phyloP scores from a whole-genome alignment of 1,140 invertebrate species.

The Cepaea nemoralis region DNA sequence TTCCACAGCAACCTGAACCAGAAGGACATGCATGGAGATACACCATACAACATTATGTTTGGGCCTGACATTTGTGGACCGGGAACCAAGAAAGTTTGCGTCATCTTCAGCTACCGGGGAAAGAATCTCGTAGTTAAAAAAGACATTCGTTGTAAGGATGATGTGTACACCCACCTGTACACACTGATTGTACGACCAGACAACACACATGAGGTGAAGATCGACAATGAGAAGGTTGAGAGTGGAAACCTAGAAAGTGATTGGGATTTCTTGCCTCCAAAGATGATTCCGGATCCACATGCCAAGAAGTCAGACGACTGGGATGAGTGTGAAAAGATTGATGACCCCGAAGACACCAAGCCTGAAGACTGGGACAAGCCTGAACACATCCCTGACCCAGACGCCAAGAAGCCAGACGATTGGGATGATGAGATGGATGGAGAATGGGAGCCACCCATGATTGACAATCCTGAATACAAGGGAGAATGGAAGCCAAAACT shows the following conservation, averaged over 20 bases:
- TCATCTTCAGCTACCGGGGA: slow-evolving; percentile 98
- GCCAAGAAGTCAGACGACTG: slow-evolving; percentile 75
- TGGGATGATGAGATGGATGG: slow-evolving; percentile 99
- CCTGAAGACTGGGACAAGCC: slow-evolving; percentile 91
- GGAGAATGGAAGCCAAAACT: slow-evolving; percentile 88
- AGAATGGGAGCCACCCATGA: slow-evolving; percentile 93
- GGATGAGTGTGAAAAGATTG: slow-evolving; percentile 94
- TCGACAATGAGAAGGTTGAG: slow-evolving; percentile 97
- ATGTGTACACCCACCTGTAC: slow-evolving; percentile 98
- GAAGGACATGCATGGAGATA: slow-evolving; percentile 95
- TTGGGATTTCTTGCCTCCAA: slow-evolving; percentile 89
- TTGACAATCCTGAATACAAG: slow-evolving; percentile 83
- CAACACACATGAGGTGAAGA: slow-evolving; percentile 94
- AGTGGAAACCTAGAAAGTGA: slow-evolving; percentile 94
- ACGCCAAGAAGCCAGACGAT: slow-evolving; percentile 97
- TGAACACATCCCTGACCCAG: slow-evolving; percentile 97
- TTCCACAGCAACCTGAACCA: slow-evolving; percentile 92
- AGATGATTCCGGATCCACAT: slow-evolving; percentile 72
- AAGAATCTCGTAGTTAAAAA: slow-evolving; percentile 98
- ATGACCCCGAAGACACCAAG: slow-evolving; percentile 95
- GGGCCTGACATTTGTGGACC: slow-evolving; percentile 98
- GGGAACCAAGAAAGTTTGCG: slow-evolving; percentile 98
- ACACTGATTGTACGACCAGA: slow-evolving; percentile 95
- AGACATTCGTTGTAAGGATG: slow-evolving; percentile 83
- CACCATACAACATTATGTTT: slow-evolving; percentile 98